Base-by-base conservation (phyloP, 2,888 invertebrate genomes). In the Philonicus albiceps region DNA sequence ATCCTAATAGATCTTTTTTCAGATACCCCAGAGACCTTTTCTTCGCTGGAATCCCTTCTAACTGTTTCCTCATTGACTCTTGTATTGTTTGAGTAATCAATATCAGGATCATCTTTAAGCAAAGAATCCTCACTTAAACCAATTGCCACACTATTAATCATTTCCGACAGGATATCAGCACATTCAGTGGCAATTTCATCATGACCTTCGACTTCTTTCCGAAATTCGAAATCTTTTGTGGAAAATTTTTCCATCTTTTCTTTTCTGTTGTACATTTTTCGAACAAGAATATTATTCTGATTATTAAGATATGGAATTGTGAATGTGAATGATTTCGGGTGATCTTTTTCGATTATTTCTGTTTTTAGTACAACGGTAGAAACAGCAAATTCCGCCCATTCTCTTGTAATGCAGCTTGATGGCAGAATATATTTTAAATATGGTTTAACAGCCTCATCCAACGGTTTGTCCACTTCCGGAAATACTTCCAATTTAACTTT, bases 71-170 rank as follows among this genome's bases (percentile, higher is more conserved):
- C 37, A 72, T 43, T 86, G 8, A 85, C n/a, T 55, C 40, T 40
- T 30, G n/a, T 31, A 43, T 86, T 73, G 27, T 37, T 53, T 88
- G 86, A 40, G 86, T 91, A 90, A 76, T 87, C 86, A 64, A 88
- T 87, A 88, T 89, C 90, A 64, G 91, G 90, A 88, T 93, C 92
- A 88, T 92, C 90, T 85, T 91, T 90, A 74, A 93, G 93, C 87
- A 95, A 91, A 2, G 92, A 91, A 89, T 94, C 93, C 90, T 94
- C 94, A 87, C 93, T 92, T 89, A 94, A 92, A 89, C 93, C 94
- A 55, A 94, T 94, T 90, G 95, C 94, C 43, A 95, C 94, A n/a
- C 94, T 93, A 88, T 93, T 93, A 85, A 95, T 90, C 89, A 95
- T 93, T 87, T 94, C 93, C 40, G 92, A 90, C 74, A 95, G 88